Percentiles rank a stretch among this genome's conserved stretches.
Evolutionary conservation across 1,140 invertebrate species (phyloP).

Genomic region (Ceratoteleas bidentatus): DNA sequence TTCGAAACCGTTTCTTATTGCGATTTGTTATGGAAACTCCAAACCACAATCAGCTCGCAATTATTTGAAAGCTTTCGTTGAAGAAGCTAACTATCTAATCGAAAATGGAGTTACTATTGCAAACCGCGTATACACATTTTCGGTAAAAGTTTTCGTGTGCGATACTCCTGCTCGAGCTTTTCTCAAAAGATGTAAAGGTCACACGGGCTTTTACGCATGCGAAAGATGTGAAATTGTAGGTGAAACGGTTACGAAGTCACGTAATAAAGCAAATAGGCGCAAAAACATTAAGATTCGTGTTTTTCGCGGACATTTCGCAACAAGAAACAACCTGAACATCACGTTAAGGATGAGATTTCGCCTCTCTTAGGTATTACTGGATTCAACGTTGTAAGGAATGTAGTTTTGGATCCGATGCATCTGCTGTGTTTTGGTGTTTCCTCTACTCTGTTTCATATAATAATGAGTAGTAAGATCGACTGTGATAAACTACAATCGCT

Average conservation of each 20-base stretch:
- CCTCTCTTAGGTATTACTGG: constrained; percentile 30
- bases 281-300: constrained; percentile 25
- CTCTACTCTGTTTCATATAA: constrained; percentile 19
- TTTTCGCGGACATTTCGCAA: constrained; percentile 27
- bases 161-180: constrained; percentile 7
- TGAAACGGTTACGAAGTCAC: constrained; percentile 13
- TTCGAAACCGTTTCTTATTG: constrained; percentile 15
- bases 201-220: constrained; percentile 30
- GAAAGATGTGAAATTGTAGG: constrained; percentile 35
- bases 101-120: background rate
- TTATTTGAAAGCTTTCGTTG: constrained; percentile 1
- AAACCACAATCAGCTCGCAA: background rate
- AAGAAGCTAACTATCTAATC: constrained; percentile 4
- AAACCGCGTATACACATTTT: background rate
- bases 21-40: constrained; percentile 2
- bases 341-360: constrained; percentile 6
- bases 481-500: constrained; percentile 5
- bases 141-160: background rate
- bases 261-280: too few species aligned
- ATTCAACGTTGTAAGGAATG: constrained; percentile 31
- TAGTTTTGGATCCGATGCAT: constrained; percentile 54
- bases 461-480: constrained; percentile 14
- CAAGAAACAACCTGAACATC: constrained; percentile 29
- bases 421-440: constrained; percentile 29
- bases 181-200: constrained; percentile 8